Evolutionary conservation across 1,140 invertebrate genomes (phyloP).

Genomic region (Euura saliciscinereae): DNA sequence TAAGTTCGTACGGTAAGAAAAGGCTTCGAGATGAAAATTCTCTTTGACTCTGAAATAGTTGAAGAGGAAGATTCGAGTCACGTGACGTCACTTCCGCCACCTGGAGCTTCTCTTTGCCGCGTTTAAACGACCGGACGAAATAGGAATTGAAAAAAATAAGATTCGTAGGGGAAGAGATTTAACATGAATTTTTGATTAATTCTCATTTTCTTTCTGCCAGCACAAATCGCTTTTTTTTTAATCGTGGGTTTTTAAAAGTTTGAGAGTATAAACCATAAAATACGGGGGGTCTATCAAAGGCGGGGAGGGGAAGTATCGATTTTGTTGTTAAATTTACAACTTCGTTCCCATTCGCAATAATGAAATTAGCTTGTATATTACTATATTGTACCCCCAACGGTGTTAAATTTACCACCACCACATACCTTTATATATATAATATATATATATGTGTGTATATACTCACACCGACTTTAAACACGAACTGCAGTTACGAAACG

Average conservation of each 20-base stretch:
- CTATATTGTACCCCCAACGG: neutral
- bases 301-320: neutral
- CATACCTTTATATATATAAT: neutral
- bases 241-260: neutral
- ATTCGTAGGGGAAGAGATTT: no score
- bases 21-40: neutral
- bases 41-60: no score
- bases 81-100: neutral
- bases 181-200: no score
- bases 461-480: no score
- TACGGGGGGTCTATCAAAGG: neutral
- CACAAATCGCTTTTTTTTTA: neutral
- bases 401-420: neutral
- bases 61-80: neutral
- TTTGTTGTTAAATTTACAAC: neutral
- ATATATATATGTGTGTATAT: no score
- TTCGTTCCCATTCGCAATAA: neutral
- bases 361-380: constrained; percentile 1
- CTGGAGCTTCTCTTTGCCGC: neutral
- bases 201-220: no score
- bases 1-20: neutral
- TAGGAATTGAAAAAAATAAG: neutral
- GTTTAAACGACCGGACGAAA: neutral
- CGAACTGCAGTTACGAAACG: no score
- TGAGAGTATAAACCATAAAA: neutral